Evolutionary conservation across 2,797 vertebrate genomes (phyloP).

Genomic region (Prunella strophiata): DNA sequence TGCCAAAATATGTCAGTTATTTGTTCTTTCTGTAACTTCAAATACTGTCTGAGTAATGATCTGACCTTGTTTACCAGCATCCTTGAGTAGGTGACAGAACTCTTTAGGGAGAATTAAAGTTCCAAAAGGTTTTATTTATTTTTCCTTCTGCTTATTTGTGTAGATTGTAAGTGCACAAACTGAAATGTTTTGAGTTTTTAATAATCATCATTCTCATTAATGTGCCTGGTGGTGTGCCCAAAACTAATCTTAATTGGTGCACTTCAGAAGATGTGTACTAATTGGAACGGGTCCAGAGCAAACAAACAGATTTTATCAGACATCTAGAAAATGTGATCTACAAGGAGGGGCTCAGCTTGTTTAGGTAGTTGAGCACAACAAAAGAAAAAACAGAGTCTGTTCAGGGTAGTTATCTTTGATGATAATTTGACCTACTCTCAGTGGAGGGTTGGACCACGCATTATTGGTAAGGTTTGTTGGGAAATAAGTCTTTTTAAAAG

Average conservation of each 20-base stretch:
- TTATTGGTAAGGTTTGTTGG: background rate
- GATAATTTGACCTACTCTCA: background rate
- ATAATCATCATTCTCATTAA: slow-evolving; percentile 31
- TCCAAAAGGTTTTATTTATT: background rate
- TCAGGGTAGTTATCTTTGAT: background rate
- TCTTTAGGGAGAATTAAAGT: background rate
- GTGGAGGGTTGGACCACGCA: background rate
- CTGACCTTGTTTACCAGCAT: background rate
- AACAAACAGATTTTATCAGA: slow-evolving; percentile 42
- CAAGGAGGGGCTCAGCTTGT: background rate
- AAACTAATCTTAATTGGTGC: slow-evolving; percentile 54
- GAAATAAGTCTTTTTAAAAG: background rate
- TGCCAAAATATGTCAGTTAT: background rate
- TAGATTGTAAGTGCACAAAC: background rate
- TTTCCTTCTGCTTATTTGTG: background rate
- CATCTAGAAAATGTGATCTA: slow-evolving; percentile 25
- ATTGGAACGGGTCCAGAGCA: slow-evolving; percentile 26
- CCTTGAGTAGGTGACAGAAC: slow-evolving; percentile 4
- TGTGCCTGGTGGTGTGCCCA: slow-evolving; percentile 33
- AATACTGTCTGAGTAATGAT: slow-evolving; percentile 25
- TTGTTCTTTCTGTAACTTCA: slow-evolving; percentile 17
- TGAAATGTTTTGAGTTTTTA: slow-evolving; percentile 38
- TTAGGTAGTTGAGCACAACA: background rate
- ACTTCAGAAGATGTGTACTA: slow-evolving; percentile 46
- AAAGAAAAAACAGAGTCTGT: slow-evolving; percentile 3